Base-by-base conservation (phyloP, 23 tunicate genomes). In the Styela clava region DNA sequence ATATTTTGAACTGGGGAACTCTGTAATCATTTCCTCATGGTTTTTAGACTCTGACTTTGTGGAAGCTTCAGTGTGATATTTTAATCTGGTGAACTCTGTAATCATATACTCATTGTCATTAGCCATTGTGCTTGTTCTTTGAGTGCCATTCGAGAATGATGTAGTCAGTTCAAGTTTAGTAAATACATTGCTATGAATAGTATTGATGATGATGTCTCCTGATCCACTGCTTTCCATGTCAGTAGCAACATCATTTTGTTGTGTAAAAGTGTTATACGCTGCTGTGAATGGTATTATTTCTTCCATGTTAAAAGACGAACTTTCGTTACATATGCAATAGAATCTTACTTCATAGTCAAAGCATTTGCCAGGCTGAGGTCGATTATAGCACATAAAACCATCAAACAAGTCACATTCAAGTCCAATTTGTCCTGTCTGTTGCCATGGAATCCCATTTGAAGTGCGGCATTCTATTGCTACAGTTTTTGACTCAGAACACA, bases 271-370 rank as follows among this genome's bases (percentile, higher is more conserved):
- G n/a, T n/a, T n/a, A n/a, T n/a, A n/a, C n/a, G n/a, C n/a, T 44
- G 56, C 9, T 44, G 9, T 44, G 12, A 5, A 44, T 7, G 12
- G 9, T 44, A 5, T 7, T 44, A 44, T 44, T 44, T 44, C 12
- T 44, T 44, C 71, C 22, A 29, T 18, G 31, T 22, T 67, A 24
- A 25, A 67, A 18, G 30, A 27, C 19, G 71, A 19, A 24, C 31
- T 67, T 12, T 16, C 22, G 71, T 67, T 67, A 22, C 71, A 67
- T 16, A 67, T 67, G 24, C 71, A 67, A 29, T 25, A 67, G 22
- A 67, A 67, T 22, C 71, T 67, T 18, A 67, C 71, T 67, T 67
- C 71, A 29, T 67, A 67, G 31, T 67, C 71, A 22, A 67, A 67
- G 71, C 71, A 67, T 29, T 67, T 67, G 19, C 16, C 71, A 67